Percentiles rank a stretch among this genome's conserved stretches.
Conservation (phyloP, 2,888 invertebrate genomes). For the Teleogryllus oceanicus region DNA sequence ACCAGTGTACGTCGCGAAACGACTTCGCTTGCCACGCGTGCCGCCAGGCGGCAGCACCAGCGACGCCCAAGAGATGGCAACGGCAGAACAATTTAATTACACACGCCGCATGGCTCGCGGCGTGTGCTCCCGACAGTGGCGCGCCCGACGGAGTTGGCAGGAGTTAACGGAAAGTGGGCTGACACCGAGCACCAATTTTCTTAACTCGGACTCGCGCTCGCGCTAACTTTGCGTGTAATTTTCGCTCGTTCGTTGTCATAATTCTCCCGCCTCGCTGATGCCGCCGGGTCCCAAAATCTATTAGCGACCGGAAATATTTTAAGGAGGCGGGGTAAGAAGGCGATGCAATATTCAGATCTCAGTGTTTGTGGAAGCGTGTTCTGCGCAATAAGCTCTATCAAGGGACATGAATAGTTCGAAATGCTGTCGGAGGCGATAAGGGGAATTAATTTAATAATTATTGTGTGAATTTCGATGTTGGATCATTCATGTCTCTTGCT, state of each 20-base stretch:
- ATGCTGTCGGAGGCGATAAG: no score
- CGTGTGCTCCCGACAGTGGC: background rate
- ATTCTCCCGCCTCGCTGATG: background rate
- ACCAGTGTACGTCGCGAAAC: no score
- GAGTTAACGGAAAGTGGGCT: constrained; percentile 5
- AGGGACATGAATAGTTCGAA: no score
- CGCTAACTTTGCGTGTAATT: background rate
- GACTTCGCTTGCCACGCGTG: no score
- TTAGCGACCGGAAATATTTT: constrained; percentile 4
- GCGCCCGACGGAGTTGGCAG: background rate
- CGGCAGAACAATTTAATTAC: constrained; percentile 6
- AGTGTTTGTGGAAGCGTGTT: background rate
- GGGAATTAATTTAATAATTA: no score
- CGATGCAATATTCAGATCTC: background rate
- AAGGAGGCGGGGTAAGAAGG: background rate
- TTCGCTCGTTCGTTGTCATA: background rate
- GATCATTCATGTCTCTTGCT: no score
- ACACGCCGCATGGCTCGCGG: background rate
- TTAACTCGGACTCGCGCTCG: background rate
- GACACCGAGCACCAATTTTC: background rate
- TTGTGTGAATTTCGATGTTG: no score
- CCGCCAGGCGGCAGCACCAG: background rate
- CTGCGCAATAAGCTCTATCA: no score
- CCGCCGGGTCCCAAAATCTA: background rate
- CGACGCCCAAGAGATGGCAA: background rate